phyloP scores from a whole-genome alignment of 2,797 vertebrate species.

The Sciurus vulgaris region DNA sequence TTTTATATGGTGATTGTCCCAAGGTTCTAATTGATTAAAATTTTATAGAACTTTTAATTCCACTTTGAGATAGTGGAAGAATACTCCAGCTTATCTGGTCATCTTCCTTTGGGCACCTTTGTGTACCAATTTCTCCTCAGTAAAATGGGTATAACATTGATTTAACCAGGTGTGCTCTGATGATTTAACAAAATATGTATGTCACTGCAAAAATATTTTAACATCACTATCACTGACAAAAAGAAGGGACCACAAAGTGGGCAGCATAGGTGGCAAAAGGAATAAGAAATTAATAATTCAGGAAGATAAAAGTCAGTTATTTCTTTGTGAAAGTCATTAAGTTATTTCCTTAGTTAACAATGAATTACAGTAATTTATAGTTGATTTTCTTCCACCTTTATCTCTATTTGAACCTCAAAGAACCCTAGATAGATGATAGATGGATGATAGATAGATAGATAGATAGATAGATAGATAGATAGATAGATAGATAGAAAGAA shows the following conservation, averaged over 20 bases:
- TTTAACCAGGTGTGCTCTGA: neutral
- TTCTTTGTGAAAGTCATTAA: neutral
- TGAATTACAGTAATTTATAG: neutral
- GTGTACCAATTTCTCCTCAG: neutral
- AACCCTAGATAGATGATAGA: neutral
- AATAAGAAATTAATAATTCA: neutral
- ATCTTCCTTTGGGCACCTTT: neutral
- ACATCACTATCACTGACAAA: neutral
- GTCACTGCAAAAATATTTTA: neutral
- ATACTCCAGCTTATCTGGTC: neutral
- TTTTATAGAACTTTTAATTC: conserved; percentile 48
- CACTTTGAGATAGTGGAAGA: conserved; percentile 28
- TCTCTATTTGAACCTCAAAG: neutral
- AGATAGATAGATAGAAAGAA: no score
- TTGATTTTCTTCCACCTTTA: neutral
- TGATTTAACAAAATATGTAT: neutral
- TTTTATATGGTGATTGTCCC: conserved; percentile 1
- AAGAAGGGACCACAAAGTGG: neutral
- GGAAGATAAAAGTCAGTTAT: neutral
- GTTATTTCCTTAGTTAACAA: neutral
- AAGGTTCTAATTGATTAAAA: conserved; percentile 65
- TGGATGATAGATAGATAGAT: neutral
- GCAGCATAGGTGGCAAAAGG: neutral
- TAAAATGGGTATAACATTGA: conserved; percentile 41
- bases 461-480: no score